These are phyloP conservation scores for Daubentonia madagascariensis DNA, from an alignment of 2,113 vertebrate species.

Conservation along the genomic window DNA sequence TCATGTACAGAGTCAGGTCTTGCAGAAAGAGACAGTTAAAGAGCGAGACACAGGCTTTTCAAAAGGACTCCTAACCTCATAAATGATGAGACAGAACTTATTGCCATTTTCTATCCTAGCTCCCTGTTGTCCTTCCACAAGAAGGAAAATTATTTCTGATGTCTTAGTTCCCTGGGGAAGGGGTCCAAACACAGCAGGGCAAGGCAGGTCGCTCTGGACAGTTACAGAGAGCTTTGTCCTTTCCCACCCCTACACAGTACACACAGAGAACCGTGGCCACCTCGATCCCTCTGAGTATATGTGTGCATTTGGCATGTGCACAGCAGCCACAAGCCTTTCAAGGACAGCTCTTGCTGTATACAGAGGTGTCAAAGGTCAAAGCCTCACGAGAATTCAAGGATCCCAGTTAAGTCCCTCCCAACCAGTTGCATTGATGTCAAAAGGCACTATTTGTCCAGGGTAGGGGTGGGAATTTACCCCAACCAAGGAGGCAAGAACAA, in stretches of 20 bases:
- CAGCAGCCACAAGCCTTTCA: background rate
- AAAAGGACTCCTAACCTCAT: background rate
- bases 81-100: background rate
- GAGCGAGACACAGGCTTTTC: background rate
- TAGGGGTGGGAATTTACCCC: background rate
- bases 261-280: background rate
- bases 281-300: background rate
- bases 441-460: conserved; percentile 3
- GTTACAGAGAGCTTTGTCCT: background rate
- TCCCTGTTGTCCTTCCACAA: conserved; percentile 46
- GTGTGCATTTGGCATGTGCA: background rate
- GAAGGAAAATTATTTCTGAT: conserved; percentile 17
- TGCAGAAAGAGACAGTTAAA: background rate
- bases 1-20: background rate
- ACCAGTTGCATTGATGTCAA: background rate
- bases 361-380: background rate
- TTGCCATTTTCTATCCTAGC: background rate
- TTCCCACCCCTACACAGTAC: background rate
- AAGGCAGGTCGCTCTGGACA: background rate
- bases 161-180: background rate
- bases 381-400: background rate
- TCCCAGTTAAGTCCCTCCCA: background rate
- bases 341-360: background rate
- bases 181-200: background rate
- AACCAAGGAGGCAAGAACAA: background rate